A percentile compares a stretch with the other conserved stretches of the same genome.
These are phyloP conservation scores for Drosophila suzukii DNA, from an alignment of 1,140 invertebrate species.

Conservation along the genomic window DNA sequence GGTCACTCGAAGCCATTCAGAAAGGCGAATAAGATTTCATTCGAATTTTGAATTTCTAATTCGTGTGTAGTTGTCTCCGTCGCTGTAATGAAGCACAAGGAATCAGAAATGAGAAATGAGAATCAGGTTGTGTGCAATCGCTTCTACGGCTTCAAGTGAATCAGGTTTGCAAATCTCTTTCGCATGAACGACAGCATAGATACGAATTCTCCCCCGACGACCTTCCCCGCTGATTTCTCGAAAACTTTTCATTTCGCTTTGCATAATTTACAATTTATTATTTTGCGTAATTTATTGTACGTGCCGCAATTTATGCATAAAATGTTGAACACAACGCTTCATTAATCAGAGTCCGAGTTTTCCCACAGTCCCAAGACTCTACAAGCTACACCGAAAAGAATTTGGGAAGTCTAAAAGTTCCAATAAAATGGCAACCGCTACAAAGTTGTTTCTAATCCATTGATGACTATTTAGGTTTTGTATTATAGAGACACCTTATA, in stretches of 20 bases:
- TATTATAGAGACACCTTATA: neutral
- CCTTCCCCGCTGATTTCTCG: conserved; percentile 64
- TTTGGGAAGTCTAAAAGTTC: neutral
- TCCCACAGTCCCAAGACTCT: conserved; percentile 54
- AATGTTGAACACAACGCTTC: conserved; percentile 74
- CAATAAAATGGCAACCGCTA: neutral
- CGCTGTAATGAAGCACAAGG: conserved; percentile 45
- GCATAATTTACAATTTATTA: conserved; percentile 80
- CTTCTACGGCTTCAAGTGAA: conserved; percentile 49
- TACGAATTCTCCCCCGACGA: conserved; percentile 30
- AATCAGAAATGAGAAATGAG: conserved; percentile 32
- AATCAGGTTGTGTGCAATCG: conserved; percentile 41
- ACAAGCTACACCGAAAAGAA: conserved; percentile 2
- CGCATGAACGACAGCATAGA: conserved; percentile 50
- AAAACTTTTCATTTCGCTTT: conserved; percentile 76
- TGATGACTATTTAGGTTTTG: too few species aligned
- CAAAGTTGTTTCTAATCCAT: too few species aligned
- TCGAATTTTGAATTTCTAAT: conserved; percentile 44
- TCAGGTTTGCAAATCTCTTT: conserved; percentile 70
- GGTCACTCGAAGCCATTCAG: conserved; percentile 32
- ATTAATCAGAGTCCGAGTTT: conserved; percentile 70
- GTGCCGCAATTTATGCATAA: conserved; percentile 76
- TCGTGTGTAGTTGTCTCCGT: conserved; percentile 15
- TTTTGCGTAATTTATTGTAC: conserved; percentile 77
- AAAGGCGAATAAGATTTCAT: conserved; percentile 35